These are phyloP conservation scores for Calameuta filiformis DNA, from an alignment of 2,888 invertebrate genomes.

Conservation along the genomic window DNA sequence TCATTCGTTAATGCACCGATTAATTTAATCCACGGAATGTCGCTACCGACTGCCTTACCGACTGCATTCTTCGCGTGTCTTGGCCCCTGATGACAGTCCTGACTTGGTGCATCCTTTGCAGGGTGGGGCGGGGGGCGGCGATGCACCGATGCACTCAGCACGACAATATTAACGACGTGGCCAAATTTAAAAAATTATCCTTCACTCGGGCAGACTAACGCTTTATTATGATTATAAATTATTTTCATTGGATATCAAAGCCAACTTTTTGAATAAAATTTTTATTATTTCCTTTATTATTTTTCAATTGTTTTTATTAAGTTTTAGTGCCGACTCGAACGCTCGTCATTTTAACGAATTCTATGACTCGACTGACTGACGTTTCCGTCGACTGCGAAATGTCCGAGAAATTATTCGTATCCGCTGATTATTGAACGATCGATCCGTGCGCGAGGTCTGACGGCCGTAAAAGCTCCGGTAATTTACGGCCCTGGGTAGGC, in stretches of 20 bases:
- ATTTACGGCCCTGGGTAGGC: not conserved
- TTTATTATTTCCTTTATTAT: not conserved
- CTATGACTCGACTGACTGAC: not conserved
- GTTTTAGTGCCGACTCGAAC: not conserved
- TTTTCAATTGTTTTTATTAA: not conserved
- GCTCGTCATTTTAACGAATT: not conserved
- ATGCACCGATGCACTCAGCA: not conserved
- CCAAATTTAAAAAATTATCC: not conserved
- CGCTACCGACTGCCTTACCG: slow-evolving; percentile 25
- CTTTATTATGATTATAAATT: not conserved
- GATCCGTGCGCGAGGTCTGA: not conserved
- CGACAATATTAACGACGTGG: not conserved
- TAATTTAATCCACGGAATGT: slow-evolving; percentile 32
- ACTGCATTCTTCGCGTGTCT: slow-evolving; percentile 19
- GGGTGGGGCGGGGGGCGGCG: too few relatives aligned
- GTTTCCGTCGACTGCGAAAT: not conserved
- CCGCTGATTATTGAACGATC: not conserved
- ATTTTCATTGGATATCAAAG: not conserved
- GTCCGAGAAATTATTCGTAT: not conserved
- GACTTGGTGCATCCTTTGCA: not conserved
- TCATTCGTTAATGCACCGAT: slow-evolving; percentile 43
- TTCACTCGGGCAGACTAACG: not conserved
- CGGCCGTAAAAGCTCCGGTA: not conserved
- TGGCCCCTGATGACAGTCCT: not conserved
- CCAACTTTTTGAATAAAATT: not conserved